phyloP scores from a whole-genome alignment of 2,797 vertebrate species.

The Bradypus variegatus region DNA sequence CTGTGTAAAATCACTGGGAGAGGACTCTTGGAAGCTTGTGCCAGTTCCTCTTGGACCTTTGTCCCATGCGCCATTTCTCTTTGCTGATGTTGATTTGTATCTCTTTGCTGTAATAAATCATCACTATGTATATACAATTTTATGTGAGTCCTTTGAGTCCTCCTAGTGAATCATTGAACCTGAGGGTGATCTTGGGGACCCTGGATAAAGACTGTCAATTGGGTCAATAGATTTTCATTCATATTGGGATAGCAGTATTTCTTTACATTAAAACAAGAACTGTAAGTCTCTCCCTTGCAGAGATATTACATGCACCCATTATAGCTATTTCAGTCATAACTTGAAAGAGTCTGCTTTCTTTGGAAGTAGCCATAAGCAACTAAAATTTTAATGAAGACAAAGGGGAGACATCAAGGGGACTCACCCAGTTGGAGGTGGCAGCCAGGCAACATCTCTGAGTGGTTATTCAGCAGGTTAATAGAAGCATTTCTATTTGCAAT shows the following conservation, averaged over 20 bases:
- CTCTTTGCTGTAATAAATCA: not conserved
- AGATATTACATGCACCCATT: not conserved
- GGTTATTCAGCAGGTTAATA: not conserved
- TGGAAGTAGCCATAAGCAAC: not conserved
- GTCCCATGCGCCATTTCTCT: not conserved
- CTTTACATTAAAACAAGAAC: slow-evolving; percentile 15
- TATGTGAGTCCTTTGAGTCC: not conserved
- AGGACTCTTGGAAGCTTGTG: not conserved
- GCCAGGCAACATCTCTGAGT: not conserved
- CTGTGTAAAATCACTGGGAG: not conserved
- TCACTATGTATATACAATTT: not conserved
- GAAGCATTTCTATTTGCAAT: not conserved
- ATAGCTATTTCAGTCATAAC: not conserved
- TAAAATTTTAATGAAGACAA: slow-evolving; percentile 39
- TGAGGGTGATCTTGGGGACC: not conserved
- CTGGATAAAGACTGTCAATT: not conserved
- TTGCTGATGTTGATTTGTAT: not conserved
- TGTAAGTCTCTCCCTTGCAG: not conserved
- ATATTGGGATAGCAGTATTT: not conserved
- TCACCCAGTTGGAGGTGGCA: not conserved
- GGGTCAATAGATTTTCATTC: not conserved
- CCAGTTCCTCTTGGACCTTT: not conserved
- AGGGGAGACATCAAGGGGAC: not conserved
- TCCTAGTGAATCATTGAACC: not conserved
- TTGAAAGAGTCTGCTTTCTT: slow-evolving; percentile 40